Evolutionary conservation across 23 tunicate species (phyloP), one percentile per base, ranked within the genome.

Genomic region (Oikopleura albicans): DNA sequence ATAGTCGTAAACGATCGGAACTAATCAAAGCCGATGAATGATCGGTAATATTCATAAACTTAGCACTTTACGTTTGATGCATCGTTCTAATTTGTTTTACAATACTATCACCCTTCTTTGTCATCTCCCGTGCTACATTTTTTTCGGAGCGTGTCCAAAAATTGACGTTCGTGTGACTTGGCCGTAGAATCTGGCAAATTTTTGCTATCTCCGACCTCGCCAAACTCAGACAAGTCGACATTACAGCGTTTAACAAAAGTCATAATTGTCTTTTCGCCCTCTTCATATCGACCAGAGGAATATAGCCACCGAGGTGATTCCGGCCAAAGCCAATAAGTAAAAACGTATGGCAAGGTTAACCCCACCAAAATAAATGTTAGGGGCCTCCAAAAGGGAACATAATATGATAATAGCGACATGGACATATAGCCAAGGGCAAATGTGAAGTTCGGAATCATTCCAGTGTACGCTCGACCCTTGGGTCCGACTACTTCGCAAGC

Each of bases 391-490:
- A 2, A 34, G 4, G 79, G 79, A 29, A 71, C 2, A 29, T 22
- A 29, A 16, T 12, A 12, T 4, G 79, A 71, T 2, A 16, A 71
- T 2, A 16, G 35, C 2, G 79, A 71, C 79, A 71, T 71, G 79
- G 31, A 22, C 79, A 71, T 71, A 29, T 71, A 71, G 28, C 79
- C 79, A 71, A 31, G 28, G 4, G 79, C 79, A 71, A 71, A 71
- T 12, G 79, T 71, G 37, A 71, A 71, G 37, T 71, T 71, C 34
- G 79, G 79, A 29, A 71, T 71, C 79, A 71, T 71, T 31, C 36
- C 79, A 16, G 79, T 71, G 37, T 71, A 71, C 2, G 79, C 79
- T 22, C 79, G 79, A 71, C 79, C 79, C 31, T 71, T 29, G 28
- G 79, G 79, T 2, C 79, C 79, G 37, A 31, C 79, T 22, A 71